These are phyloP conservation scores for Panurus biarmicus DNA, from an alignment of 2,113 vertebrate genomes.

Conservation along the genomic window DNA sequence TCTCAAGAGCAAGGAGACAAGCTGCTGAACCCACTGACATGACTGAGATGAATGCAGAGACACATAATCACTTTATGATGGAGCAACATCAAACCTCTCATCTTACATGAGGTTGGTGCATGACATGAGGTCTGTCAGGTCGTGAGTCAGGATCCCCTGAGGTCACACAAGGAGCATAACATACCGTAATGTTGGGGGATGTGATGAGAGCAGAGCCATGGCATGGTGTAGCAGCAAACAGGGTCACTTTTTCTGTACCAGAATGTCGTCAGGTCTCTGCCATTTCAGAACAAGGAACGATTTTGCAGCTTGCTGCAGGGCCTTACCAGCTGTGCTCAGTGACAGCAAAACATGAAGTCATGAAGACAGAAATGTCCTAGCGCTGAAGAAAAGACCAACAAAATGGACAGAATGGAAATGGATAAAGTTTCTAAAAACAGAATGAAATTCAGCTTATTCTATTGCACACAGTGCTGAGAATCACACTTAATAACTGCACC, in stretches of 20 bases:
- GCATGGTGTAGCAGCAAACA: background rate
- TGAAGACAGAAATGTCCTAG: background rate
- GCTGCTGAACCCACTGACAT: background rate
- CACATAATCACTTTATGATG: background rate
- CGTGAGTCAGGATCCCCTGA: background rate
- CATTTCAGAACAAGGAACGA: background rate
- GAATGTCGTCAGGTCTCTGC: accelerated
- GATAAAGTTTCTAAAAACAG: background rate
- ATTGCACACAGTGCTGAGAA: background rate
- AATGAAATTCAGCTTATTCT: background rate
- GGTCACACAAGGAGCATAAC: background rate
- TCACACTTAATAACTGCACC: background rate
- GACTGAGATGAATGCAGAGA: background rate
- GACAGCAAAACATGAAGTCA: background rate
- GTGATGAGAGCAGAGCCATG: background rate
- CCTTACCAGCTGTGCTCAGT: background rate
- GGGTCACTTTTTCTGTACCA: background rate
- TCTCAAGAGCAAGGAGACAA: background rate
- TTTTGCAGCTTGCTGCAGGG: background rate
- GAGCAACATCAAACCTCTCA: background rate
- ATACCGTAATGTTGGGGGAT: accelerated
- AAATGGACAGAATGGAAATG: background rate
- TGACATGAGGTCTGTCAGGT: background rate
- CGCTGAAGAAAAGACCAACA: background rate
- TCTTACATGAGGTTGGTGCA: background rate